Base-by-base conservation (phyloP, 2,888 invertebrate species). In the Torymus tubicola region DNA sequence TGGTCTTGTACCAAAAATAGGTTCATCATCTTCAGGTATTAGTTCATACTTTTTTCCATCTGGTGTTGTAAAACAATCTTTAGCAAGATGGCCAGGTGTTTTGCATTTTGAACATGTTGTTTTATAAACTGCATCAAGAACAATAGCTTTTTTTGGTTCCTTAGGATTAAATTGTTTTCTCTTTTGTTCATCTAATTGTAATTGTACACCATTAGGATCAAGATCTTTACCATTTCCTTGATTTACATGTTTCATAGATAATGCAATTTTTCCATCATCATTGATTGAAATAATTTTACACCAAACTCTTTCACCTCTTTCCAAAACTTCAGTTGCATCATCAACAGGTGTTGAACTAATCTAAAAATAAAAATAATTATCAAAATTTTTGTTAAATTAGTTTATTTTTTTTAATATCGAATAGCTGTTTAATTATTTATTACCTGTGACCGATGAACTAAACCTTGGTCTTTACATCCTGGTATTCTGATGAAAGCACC, bases 241-340 rank as follows among this genome's bases (percentile, higher is more conserved):
- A 85, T 91, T 88, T 1, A 91, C 91, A 31, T 88, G 84, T 84
- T 91, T 91, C 91, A 91, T 91, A 0, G 91, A 91, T n/a, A 91
- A 75, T 11, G 88, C 90, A 75, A 91, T 87, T 84, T 91, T 91
- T 50, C 90, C 91, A 82, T 91, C 90, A 67, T 89, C 86, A 5
- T 77, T 84, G 1, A 90, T 82, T 0, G 87, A 86, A 81, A 91
- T 91, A 55, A 91, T 86, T 86, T 91, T 91, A 82, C 91, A 91
- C 91, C 91, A 91, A 12, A 91, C 87, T 55, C 87, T 83, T 42
- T 91, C 91, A 3, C 91, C 91, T 78, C 85, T 87, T 74, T 90
- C 89, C 52, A 91, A 85, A 69, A 91, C 85, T 14, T 91, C 91
- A 16, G 86, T 84, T 2, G 88, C 91, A 86, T 91, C 89, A 71